These are phyloP conservation scores for Dolichallabes microphthalmus DNA, from an alignment of 2,113 vertebrate genomes.

Conservation along the genomic window DNA sequence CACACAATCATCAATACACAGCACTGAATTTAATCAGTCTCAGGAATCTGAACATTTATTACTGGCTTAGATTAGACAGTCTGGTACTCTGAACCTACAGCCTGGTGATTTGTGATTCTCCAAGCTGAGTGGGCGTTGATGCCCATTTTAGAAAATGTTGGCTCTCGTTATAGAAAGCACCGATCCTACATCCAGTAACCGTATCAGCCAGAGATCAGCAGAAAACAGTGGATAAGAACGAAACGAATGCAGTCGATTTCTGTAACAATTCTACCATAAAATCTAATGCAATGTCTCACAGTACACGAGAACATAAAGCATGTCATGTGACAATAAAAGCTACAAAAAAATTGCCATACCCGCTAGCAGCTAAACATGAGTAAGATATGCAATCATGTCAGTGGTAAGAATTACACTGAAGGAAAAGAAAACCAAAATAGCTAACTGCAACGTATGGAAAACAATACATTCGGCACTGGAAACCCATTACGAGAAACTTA, in stretches of 20 bases:
- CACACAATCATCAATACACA: not conserved
- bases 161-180: not conserved
- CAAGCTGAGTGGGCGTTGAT: slow-evolving; percentile 5
- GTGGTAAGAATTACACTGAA: not conserved
- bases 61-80: not conserved
- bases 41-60: not conserved
- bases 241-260: not conserved
- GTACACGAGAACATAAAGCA: not conserved
- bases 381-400: not conserved
- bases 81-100: not conserved
- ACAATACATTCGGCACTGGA: not conserved
- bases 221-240: not conserved
- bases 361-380: too few species aligned
- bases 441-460: not conserved
- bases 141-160: not conserved
- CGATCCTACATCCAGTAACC: not conserved
- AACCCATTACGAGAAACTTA: not conserved
- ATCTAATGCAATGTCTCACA: not conserved
- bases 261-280: not conserved
- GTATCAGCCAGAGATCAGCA: not conserved
- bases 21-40: not conserved
- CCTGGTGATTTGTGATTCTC: not conserved
- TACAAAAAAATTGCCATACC: not conserved
- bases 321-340: not conserved
- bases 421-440: not conserved